Evolutionary conservation across 2,113 vertebrate species (phyloP).

Genomic region (Chrysemys picta): DNA sequence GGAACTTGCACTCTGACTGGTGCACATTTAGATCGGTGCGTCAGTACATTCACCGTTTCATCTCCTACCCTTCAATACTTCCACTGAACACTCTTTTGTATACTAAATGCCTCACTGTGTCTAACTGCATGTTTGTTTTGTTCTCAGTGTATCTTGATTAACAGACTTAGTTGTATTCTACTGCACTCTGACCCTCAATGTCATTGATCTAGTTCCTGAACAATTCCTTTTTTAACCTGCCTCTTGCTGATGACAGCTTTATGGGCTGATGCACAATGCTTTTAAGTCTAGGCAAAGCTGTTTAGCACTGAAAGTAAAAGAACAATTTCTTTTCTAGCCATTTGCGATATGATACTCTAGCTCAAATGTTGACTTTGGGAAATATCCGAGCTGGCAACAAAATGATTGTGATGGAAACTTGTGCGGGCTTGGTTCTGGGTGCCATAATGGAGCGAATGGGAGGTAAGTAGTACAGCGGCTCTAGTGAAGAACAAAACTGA

Average conservation of each 20-base stretch:
- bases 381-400: slow-evolving; percentile 95
- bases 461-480: slow-evolving; percentile 70
- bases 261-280: background rate
- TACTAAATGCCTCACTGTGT: background rate
- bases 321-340: slow-evolving; percentile 80
- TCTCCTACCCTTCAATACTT: background rate
- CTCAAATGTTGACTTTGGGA: slow-evolving; percentile 93
- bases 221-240: background rate
- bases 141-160: background rate
- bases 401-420: slow-evolving; percentile 94
- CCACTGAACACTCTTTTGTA: background rate
- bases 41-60: background rate
- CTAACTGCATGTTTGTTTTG: background rate
- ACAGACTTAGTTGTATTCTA: background rate
- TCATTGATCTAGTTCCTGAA: background rate
- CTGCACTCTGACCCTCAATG: background rate
- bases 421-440: slow-evolving; percentile 93
- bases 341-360: slow-evolving; percentile 93
- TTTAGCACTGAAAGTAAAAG: background rate
- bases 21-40: background rate
- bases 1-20: background rate
- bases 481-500: accelerated
- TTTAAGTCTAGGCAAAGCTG: background rate
- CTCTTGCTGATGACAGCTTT: background rate
- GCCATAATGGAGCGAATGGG: slow-evolving; percentile 97